Conservation (phyloP, 2,888 invertebrate genomes). For the Diaperis boleti region DNA sequence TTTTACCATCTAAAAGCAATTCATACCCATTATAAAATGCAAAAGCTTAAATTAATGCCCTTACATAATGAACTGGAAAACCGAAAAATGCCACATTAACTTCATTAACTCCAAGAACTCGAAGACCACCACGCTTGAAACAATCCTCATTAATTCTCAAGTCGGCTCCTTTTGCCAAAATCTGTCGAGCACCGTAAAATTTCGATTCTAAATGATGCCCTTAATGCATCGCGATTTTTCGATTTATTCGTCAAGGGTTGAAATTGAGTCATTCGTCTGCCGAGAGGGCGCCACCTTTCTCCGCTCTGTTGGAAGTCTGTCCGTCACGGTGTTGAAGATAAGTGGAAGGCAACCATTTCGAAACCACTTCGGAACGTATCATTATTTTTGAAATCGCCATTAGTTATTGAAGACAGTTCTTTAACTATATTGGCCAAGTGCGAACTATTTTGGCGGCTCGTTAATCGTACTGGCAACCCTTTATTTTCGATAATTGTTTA, state of each 20-base stretch:
- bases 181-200: constrained; percentile 20
- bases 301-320: constrained; percentile 11
- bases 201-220: constrained; percentile 27
- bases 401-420: constrained; percentile 39
- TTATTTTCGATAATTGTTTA: constrained; percentile 41
- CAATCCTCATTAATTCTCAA: constrained; percentile 28
- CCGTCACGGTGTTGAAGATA: constrained; percentile 1
- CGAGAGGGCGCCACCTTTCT: constrained; percentile 17
- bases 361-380: constrained; percentile 44
- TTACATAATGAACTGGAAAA: no score
- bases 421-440: constrained; percentile 40
- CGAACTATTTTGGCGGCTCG: constrained; percentile 42
- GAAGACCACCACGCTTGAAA: constrained; percentile 20
- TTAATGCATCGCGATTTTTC: constrained; percentile 30
- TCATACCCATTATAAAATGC: no score
- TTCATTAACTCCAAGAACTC: background rate
- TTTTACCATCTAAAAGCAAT: no score
- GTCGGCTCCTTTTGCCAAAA: constrained; percentile 17
- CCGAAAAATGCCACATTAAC: background rate
- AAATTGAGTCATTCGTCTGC: constrained; percentile 27
- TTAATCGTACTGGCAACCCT: constrained; percentile 40
- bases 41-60: background rate
- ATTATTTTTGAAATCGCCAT: constrained; percentile 42
- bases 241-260: constrained; percentile 21
- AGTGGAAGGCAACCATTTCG: constrained; percentile 17